Conservation (phyloP, 2,888 invertebrate species). For the Andrena praecox region DNA sequence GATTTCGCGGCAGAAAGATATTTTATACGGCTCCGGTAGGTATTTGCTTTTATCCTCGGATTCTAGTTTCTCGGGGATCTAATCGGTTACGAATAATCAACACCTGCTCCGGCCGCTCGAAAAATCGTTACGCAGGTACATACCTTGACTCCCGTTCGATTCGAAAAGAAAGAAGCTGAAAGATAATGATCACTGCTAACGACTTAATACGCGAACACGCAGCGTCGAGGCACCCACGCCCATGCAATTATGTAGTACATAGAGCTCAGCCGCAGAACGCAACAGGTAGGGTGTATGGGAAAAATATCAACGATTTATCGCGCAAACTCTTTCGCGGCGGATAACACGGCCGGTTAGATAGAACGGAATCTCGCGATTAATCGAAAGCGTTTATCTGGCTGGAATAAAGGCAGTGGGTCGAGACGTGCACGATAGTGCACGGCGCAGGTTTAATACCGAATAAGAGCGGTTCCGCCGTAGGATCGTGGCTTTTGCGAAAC, state of each 20-base stretch:
- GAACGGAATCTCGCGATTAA: conserved; percentile 27
- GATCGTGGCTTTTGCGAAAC: conserved; percentile 58
- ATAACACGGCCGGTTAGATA: neutral
- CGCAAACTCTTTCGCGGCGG: conserved; percentile 11
- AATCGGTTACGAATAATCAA: too few relatives aligned
- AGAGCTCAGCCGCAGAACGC: neutral
- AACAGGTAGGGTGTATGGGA: neutral
- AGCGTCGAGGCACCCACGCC: conserved; percentile 17
- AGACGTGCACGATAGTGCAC: conserved; percentile 11
- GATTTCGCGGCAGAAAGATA: neutral
- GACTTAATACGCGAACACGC: neutral
- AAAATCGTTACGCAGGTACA: neutral
- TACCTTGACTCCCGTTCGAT: neutral
- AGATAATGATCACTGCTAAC: conserved; percentile 6
- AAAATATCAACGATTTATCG: conserved; percentile 15
- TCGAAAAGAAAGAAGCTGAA: neutral
- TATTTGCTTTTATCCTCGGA: neutral
- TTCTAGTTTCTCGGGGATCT: neutral
- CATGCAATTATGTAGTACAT: neutral
- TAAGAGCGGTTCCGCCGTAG: conserved; percentile 55
- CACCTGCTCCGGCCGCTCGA: neutral
- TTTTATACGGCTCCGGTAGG: neutral
- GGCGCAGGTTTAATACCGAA: conserved; percentile 32
- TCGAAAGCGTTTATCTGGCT: conserved; percentile 34
- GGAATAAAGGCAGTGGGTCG: conserved; percentile 57